Conservation (phyloP, 2,888 invertebrate species). For the Agelastica alni region DNA sequence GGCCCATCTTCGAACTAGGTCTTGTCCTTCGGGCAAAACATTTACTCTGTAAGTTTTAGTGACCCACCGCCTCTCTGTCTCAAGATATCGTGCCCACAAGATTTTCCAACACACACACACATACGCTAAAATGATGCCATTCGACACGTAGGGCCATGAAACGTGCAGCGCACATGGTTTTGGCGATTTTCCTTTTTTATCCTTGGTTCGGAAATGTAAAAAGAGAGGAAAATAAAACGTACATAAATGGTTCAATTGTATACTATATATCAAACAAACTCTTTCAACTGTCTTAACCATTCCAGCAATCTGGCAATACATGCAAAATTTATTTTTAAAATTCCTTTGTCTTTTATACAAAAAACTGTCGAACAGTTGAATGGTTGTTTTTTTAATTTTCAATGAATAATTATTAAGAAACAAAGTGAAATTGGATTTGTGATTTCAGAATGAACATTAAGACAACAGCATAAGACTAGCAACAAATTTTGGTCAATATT, state of each 20-base stretch:
- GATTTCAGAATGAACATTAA: constrained; percentile 50
- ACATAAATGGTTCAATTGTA: constrained; percentile 46
- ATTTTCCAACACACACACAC: too few relatives aligned
- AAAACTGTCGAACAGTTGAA: constrained; percentile 51
- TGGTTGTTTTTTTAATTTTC: constrained; percentile 42
- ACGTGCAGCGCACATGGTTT: too few relatives aligned
- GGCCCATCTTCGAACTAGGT: too few relatives aligned
- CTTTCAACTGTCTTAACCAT: constrained; percentile 46
- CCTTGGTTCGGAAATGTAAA: too few relatives aligned
- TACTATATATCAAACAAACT: constrained; percentile 50
- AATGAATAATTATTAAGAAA: constrained; percentile 41
- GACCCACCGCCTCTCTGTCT: too few relatives aligned
- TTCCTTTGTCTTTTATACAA: constrained; percentile 40
- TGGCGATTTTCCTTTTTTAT: too few relatives aligned
- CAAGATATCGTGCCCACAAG: too few relatives aligned
- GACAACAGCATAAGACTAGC: constrained; percentile 43
- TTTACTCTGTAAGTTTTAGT: too few relatives aligned
- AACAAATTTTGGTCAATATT: constrained; percentile 11
- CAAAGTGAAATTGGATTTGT: constrained; percentile 47
- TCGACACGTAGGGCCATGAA: too few relatives aligned
- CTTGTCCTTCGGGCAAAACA: too few relatives aligned
- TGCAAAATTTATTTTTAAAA: constrained; percentile 39
- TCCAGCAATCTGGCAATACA: constrained; percentile 36
- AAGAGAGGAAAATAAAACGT: constrained; percentile 30
- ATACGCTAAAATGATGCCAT: too few relatives aligned